Evolutionary conservation across 2,888 invertebrate genomes (phyloP).

Genomic region (Elaeidobius kamerunicus): DNA sequence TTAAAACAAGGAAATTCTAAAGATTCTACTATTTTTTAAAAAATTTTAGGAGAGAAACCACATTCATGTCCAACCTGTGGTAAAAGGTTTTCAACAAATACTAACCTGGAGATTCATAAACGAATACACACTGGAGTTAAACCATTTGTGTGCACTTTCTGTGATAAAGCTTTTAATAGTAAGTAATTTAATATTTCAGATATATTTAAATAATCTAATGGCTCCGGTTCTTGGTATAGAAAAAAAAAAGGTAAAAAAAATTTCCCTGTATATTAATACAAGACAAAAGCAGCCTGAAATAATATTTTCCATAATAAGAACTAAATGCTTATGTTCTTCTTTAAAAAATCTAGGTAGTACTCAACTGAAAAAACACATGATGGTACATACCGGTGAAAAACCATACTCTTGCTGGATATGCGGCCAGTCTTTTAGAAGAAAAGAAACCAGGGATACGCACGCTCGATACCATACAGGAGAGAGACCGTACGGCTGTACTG

Average conservation of each 20-base stretch:
- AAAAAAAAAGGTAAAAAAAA: too few relatives aligned
- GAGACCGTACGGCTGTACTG: conserved; percentile 44
- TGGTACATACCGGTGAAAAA: conserved; percentile 46
- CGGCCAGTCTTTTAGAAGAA: conserved; percentile 47
- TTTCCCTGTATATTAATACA: too few relatives aligned
- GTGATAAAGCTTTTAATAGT: conserved; percentile 46
- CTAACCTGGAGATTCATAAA: conserved; percentile 45
- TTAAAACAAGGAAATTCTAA: background rate
- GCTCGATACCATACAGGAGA: conserved; percentile 48
- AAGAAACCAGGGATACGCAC: conserved; percentile 49
- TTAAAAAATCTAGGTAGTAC: conserved; percentile 41
- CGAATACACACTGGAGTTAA: conserved; percentile 47
- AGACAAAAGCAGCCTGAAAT: too few relatives aligned
- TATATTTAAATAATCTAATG: too few relatives aligned
- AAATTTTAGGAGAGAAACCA: conserved; percentile 43
- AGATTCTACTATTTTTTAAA: too few relatives aligned
- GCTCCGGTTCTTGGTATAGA: too few relatives aligned
- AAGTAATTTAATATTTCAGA: conserved; percentile 35
- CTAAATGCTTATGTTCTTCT: too few relatives aligned
- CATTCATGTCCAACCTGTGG: conserved; percentile 45
- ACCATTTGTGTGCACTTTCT: conserved; percentile 44
- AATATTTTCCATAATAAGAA: too few relatives aligned
- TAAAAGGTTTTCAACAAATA: conserved; percentile 43
- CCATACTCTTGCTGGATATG: conserved; percentile 49
- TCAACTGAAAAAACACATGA: conserved; percentile 46